Percentiles rank a stretch among this genome's conserved stretches.
Conservation (phyloP, 2,113 vertebrate species). For the Gasterosteus aculeatus region DNA sequence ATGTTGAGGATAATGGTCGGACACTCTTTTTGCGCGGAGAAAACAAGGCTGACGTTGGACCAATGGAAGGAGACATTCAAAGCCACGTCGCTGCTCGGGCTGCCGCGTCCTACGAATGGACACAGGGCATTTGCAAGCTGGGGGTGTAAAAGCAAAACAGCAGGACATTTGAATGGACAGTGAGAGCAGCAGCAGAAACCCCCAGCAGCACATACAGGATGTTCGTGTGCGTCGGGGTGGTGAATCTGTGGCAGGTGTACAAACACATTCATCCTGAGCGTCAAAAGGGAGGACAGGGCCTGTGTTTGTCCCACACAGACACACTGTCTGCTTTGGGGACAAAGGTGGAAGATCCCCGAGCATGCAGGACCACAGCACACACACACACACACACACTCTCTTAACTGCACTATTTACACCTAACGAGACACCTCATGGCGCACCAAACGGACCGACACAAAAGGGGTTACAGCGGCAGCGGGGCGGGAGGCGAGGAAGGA, state of each 20-base stretch:
- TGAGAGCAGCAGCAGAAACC: slow-evolving; percentile 17
- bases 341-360: slow-evolving; percentile 43
- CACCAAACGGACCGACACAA: slow-evolving; percentile 21
- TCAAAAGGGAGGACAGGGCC: slow-evolving; percentile 34
- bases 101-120: not conserved
- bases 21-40: not conserved
- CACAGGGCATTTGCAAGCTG: not conserved
- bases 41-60: not conserved
- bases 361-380: slow-evolving; percentile 10
- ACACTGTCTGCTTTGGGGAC: slow-evolving; percentile 38
- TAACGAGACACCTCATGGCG: slow-evolving; percentile 26
- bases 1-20: not conserved
- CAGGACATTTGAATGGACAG: slow-evolving; percentile 34
- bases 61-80: not conserved
- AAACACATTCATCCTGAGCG: slow-evolving; percentile 62
- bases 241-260: slow-evolving; percentile 65
- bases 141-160: slow-evolving; percentile 34
- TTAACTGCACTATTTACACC: slow-evolving; percentile 24
- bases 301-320: slow-evolving; percentile 55
- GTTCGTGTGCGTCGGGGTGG: not conserved
- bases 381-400: not conserved
- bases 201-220: slow-evolving; percentile 31
- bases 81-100: not conserved
- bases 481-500: slow-evolving; percentile 17
- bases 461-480: slow-evolving; percentile 25